Evolutionary conservation across 2,113 vertebrate genomes (phyloP).

Genomic region (Spheniscus mendiculus): DNA sequence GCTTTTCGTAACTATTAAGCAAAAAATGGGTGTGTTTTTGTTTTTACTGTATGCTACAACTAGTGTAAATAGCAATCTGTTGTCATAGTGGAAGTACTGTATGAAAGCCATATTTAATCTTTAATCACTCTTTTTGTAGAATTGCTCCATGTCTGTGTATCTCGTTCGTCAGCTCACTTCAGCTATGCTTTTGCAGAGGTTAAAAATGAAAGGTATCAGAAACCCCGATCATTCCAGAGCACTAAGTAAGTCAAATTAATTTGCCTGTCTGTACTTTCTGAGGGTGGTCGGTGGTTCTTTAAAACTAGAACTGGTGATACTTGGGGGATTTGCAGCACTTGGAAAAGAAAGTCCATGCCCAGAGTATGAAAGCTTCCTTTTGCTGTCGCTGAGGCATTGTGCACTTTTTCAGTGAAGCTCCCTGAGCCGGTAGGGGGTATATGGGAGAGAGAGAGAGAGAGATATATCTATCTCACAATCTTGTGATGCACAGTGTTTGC

Average conservation of each 20-base stretch:
- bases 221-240: conserved; percentile 99
- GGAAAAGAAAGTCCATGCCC: neutral
- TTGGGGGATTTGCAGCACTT: neutral
- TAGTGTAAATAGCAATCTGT: neutral
- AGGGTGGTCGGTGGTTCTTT: neutral
- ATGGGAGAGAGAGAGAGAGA: no score
- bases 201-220: conserved; percentile 96
- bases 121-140: conserved; percentile 78
- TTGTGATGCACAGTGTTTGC: neutral
- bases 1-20: neutral
- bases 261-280: neutral
- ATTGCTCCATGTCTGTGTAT: conserved; percentile 96
- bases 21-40: neutral
- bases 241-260: conserved; percentile 82
- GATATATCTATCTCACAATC: no score
- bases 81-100: neutral
- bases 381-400: neutral
- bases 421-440: neutral
- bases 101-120: neutral
- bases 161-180: conserved; percentile 96
- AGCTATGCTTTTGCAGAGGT: conserved; percentile 91
- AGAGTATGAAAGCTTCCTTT: neutral
- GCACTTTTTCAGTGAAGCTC: fast-evolving
- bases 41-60: neutral
- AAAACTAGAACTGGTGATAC: neutral